These are phyloP conservation scores for Alloplasta piceator DNA, from an alignment of 2,888 invertebrate species.

Conservation along the genomic window DNA sequence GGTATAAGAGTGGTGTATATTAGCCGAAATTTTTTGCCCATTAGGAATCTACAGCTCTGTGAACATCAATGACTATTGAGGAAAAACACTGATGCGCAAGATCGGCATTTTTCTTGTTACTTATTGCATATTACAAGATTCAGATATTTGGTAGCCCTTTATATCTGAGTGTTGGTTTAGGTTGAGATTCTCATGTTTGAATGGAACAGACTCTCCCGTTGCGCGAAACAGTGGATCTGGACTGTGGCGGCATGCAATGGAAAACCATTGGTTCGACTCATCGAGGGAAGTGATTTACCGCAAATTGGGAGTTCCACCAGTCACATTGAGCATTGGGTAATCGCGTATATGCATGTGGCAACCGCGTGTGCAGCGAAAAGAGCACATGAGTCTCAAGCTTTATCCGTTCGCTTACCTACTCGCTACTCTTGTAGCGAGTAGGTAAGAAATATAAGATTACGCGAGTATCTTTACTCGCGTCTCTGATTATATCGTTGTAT, in stretches of 20 bases:
- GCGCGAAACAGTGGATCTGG: conserved; percentile 10
- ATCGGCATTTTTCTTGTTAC: background rate
- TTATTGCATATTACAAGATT: background rate
- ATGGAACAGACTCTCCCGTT: background rate
- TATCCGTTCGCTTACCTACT: conserved; percentile 53
- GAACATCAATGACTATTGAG: background rate
- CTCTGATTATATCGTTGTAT: conserved; percentile 35
- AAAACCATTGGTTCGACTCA: conserved; percentile 44
- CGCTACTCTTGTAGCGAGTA: no score
- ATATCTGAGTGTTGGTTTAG: background rate
- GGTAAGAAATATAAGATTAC: no score
- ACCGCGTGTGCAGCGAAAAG: conserved; percentile 75
- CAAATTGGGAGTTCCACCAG: conserved; percentile 76
- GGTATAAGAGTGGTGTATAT: background rate
- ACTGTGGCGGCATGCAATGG: conserved; percentile 32
- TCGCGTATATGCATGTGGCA: conserved; percentile 74
- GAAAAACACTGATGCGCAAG: background rate
- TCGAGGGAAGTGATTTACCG: conserved; percentile 76
- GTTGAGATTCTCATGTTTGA: conserved; percentile 24
- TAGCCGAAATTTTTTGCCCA: background rate
- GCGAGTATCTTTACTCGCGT: no score
- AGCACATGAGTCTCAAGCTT: conserved; percentile 75
- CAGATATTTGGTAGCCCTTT: background rate
- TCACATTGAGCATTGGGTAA: conserved; percentile 77
- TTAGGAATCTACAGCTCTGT: background rate